Base-by-base conservation (phyloP, 2,797 vertebrate genomes). In the Nannoperca australis region DNA sequence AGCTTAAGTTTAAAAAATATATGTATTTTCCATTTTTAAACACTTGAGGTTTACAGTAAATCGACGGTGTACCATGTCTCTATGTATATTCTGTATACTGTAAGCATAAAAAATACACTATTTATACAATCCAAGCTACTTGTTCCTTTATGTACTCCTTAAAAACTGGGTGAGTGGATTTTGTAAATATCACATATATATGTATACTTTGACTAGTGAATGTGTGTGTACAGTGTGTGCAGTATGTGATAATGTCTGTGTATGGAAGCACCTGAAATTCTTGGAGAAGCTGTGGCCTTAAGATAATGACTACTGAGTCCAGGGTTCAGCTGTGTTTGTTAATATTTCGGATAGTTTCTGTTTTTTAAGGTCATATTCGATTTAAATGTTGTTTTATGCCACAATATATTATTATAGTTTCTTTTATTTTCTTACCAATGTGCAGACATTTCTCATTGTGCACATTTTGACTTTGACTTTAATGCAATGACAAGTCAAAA, bases 211-310 rank as follows among this genome's bases (percentile, higher is more conserved):
- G 65, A 70, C 36, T 69, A 47, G 27, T 82, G 76, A 65, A 60
- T 87, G 82, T 88, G 56, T 89, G 70, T 87, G 69, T 69, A 5
- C 47, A 59, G 22, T 75, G 22, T 65, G 73, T 70, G 44, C 32
- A 65, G 55, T 75, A 7, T 73, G 64, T 76, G 68, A 8, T 66
- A 11, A 32, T 70, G 70, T 72, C 22, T 77, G 17, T 56, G 62
- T 72, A 34, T 64, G 63, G 20, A 54, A 55, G 24, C 40, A 68
- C 51, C 63, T 64, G 49, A 68, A 7, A 47, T 40, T 38, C 53
- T 40, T 36, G 20, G 56, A 63, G 15, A 58, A 71, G 64, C 51
- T 73, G 77, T 77, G 73, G 85, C 85, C 87, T 87, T 77, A 77
- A 55, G 14, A 58, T 61, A 20, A 38, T 38, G 49, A 75, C 22